A percentile compares a stretch with the other conserved stretches of the same genome.
phyloP scores from a whole-genome alignment of 2,888 invertebrate genomes.

The Halictus ligatus region DNA sequence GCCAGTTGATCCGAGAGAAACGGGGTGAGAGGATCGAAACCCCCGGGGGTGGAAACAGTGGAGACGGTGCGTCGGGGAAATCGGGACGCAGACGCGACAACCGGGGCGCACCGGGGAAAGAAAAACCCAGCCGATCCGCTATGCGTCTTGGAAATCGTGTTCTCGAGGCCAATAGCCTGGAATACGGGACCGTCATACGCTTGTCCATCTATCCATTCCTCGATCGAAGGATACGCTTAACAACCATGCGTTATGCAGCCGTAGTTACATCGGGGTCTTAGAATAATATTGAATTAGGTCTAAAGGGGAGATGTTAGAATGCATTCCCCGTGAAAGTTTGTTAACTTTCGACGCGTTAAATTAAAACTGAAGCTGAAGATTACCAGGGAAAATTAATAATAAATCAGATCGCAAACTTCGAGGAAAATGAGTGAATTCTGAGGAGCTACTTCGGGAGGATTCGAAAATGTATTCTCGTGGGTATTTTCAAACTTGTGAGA shows the following conservation, averaged over 20 bases:
- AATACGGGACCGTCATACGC: constrained; percentile 49
- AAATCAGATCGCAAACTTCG: no score
- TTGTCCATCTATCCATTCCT: not conserved
- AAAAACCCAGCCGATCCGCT: constrained; percentile 35
- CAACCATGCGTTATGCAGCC: not conserved
- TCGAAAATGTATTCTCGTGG: not conserved
- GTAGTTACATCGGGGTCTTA: not conserved
- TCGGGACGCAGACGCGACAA: constrained; percentile 56
- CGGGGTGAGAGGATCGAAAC: constrained; percentile 46
- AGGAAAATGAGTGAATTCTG: not conserved
- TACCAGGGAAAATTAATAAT: no score
- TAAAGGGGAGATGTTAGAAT: no score
- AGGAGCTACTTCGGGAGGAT: not conserved
- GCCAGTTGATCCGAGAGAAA: constrained; percentile 51
- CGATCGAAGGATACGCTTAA: not conserved
- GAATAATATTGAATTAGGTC: no score
- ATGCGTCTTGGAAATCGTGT: constrained; percentile 65
- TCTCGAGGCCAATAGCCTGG: constrained; percentile 62
- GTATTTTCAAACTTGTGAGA: no score
- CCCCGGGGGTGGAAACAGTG: constrained; percentile 34
- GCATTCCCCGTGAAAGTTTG: no score
- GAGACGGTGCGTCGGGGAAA: constrained; percentile 21
- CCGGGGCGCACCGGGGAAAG: constrained; percentile 16
- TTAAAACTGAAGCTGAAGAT: no score
- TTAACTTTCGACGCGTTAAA: no score